Conservation (phyloP, 2,113 vertebrate genomes). For the Hydropotes inermis region DNA sequence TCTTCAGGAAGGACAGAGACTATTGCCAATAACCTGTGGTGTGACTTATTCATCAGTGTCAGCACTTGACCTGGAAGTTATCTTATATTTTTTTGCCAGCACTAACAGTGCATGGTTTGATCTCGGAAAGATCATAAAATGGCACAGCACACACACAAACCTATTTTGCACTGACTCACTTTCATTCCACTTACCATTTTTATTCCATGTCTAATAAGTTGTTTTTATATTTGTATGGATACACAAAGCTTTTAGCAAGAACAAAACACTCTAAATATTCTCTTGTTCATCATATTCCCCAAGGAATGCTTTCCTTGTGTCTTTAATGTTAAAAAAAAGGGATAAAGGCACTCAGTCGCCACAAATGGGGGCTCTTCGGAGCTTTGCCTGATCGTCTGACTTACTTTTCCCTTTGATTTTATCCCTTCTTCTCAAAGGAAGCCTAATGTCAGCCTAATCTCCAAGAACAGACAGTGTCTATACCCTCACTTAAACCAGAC, state of each 20-base stretch:
- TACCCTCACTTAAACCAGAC: background rate
- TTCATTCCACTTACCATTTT: background rate
- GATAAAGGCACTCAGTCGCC: background rate
- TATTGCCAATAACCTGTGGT: background rate
- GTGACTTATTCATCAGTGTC: background rate
- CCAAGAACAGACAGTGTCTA: background rate
- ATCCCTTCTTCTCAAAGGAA: background rate
- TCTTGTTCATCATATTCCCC: background rate
- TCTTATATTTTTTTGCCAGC: background rate
- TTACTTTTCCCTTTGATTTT: background rate
- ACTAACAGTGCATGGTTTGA: background rate
- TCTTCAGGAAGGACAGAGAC: background rate
- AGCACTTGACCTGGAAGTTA: background rate
- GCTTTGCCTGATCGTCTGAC: background rate
- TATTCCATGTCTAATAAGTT: background rate
- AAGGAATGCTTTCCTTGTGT: background rate
- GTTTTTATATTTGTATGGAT: background rate
- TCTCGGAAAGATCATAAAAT: background rate
- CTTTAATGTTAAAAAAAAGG: background rate
- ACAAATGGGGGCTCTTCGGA: background rate
- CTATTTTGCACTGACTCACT: background rate
- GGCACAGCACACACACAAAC: background rate
- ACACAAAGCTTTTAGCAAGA: background rate
- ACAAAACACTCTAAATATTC: background rate
- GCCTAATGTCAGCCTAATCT: background rate